Percentiles rank a stretch among this genome's conserved stretches.
Conservation (phyloP, 2,113 vertebrate species). For the Lasiurus borealis region DNA sequence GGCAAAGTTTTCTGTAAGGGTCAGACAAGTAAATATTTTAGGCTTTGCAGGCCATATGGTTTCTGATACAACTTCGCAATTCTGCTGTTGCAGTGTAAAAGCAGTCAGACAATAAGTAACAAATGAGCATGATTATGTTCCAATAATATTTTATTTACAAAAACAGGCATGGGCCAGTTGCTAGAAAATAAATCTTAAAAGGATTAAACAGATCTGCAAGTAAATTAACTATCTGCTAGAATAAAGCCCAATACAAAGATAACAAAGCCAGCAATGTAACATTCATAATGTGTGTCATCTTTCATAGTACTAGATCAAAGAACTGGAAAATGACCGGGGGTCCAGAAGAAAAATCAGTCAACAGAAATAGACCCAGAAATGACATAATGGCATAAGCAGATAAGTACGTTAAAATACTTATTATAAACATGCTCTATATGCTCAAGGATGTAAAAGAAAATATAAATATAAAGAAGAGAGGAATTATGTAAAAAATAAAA, state of each 20-base stretch:
- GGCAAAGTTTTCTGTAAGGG: not conserved
- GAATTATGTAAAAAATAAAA: not conserved
- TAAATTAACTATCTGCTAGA: not conserved
- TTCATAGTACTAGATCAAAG: not conserved
- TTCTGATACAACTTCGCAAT: not conserved
- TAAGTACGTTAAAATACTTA: not conserved
- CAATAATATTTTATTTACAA: conserved; percentile 13
- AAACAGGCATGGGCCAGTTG: not conserved
- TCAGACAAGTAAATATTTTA: not conserved
- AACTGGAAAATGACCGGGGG: not conserved
- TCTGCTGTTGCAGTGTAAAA: not conserved
- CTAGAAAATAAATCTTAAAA: conserved; percentile 11
- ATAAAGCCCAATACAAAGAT: not conserved
- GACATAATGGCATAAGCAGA: not conserved
- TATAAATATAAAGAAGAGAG: not conserved
- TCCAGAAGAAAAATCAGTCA: not conserved
- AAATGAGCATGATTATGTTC: not conserved
- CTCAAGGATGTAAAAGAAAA: not conserved
- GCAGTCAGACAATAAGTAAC: not conserved
- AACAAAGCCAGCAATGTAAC: not conserved
- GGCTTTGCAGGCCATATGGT: not conserved
- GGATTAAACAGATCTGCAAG: not conserved
- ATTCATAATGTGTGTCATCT: not conserved
- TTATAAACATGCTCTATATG: not conserved
- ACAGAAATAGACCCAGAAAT: conserved; percentile 5